Evolutionary conservation across 2,797 vertebrate species (phyloP), one percentile per base, ranked within the genome.

Genomic region (Parambassis ranga): DNA sequence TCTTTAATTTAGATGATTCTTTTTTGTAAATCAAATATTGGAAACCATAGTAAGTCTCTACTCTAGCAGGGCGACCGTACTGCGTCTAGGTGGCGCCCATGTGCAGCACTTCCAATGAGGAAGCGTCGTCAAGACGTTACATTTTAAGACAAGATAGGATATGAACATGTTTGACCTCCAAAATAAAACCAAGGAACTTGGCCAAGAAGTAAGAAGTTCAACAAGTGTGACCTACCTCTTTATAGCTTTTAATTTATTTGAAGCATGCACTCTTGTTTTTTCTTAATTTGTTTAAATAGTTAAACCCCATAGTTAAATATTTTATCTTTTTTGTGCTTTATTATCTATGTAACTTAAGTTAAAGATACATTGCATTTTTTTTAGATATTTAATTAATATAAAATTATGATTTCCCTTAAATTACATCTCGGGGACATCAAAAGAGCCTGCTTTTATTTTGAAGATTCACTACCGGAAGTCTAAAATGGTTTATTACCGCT

Each of bases 1-100:
- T 18, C 10, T 44, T 51, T 5, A 3, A n/a, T n/a, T n/a, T n/a
- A n/a, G n/a, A n/a, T n/a, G n/a, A n/a, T n/a, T n/a, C n/a, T n/a
- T n/a, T n/a, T n/a, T n/a, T n/a, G n/a, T n/a, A n/a, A n/a, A n/a
- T n/a, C n/a, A n/a, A n/a, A n/a, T n/a, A n/a, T n/a, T n/a, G n/a
- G n/a, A n/a, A n/a, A n/a, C n/a, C n/a, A n/a, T n/a, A n/a, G n/a
- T 24, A 44, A 13, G 26, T 10, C 26, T 0, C 7, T 7, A 7
- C n/a, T n/a, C n/a, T 1, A 6, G 46, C 13, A 23, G 58, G 0
- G 36, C 2, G 6, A 1, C 1, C 7, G 1, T 5, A 8, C 9
- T 3, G 50, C 69, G 68, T 28, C 57, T 36, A 87, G 89, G 35
- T 68, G 84, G 72, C 16, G 75, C 14, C 24, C 27, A 56, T 22